phyloP scores from a whole-genome alignment of 2,113 vertebrate species.

The Sciurus niger region DNA sequence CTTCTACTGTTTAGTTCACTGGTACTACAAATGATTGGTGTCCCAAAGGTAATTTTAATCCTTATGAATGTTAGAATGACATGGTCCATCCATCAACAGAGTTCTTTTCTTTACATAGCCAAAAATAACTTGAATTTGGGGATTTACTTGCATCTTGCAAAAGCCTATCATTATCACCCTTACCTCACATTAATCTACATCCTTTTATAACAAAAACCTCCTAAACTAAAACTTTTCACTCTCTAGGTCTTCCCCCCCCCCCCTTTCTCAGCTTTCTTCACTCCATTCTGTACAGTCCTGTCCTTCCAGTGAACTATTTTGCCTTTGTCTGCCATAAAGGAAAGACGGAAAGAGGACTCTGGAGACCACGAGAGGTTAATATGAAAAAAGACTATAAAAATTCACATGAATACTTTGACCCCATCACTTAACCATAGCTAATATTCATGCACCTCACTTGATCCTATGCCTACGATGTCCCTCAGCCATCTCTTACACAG shows the following conservation, averaged over 20 bases:
- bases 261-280: neutral
- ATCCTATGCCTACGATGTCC: neutral
- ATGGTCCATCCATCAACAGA: neutral
- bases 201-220: neutral
- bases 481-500: neutral
- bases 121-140: neutral
- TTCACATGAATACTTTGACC: neutral
- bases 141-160: neutral
- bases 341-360: no score
- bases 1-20: neutral
- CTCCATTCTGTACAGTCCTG: neutral
- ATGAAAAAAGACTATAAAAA: slow-evolving; percentile 44
- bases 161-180: neutral
- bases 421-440: neutral
- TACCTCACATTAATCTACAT: neutral
- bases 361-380: neutral
- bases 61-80: neutral
- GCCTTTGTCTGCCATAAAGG: neutral
- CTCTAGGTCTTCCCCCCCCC: neutral
- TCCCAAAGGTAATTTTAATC: neutral
- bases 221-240: neutral
- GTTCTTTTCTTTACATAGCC: neutral
- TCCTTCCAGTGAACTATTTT: neutral
- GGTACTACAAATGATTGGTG: neutral
- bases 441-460: neutral